Evolutionary conservation across 2,888 invertebrate genomes (phyloP).

Genomic region (Fragum sueziense): DNA sequence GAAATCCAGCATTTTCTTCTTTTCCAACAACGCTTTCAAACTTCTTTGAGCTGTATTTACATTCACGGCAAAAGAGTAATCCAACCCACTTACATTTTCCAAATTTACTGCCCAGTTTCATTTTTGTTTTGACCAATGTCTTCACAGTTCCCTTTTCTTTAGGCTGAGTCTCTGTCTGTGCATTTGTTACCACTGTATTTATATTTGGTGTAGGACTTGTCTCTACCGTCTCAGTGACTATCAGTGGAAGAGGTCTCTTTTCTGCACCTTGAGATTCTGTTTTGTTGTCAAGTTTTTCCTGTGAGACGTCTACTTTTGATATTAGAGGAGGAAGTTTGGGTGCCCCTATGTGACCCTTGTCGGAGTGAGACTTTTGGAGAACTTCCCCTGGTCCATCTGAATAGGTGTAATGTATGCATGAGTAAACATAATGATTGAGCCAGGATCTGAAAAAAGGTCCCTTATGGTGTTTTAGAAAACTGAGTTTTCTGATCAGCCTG

Average conservation of each 20-base stretch:
- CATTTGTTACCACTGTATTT: neutral
- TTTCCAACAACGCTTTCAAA: too few relatives aligned
- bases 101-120: constrained; percentile 50
- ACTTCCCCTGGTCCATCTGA: neutral
- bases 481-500: too few relatives aligned
- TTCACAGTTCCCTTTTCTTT: constrained; percentile 17
- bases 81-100: constrained; percentile 57
- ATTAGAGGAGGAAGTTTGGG: neutral
- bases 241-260: neutral
- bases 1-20: too few relatives aligned
- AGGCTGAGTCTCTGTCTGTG: neutral
- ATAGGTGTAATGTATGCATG: neutral
- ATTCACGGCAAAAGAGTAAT: too few relatives aligned
- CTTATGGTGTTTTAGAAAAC: too few relatives aligned
- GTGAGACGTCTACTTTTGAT: neutral
- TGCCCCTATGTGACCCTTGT: neutral
- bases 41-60: too few relatives aligned
- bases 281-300: neutral
- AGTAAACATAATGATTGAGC: too few relatives aligned
- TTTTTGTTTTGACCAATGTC: constrained; percentile 27
- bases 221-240: neutral
- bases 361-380: constrained; percentile 11
- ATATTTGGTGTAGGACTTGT: neutral
- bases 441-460: too few relatives aligned
- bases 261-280: neutral